Conservation (phyloP, 2,113 vertebrate genomes). For the Dolichotis patagonum region DNA sequence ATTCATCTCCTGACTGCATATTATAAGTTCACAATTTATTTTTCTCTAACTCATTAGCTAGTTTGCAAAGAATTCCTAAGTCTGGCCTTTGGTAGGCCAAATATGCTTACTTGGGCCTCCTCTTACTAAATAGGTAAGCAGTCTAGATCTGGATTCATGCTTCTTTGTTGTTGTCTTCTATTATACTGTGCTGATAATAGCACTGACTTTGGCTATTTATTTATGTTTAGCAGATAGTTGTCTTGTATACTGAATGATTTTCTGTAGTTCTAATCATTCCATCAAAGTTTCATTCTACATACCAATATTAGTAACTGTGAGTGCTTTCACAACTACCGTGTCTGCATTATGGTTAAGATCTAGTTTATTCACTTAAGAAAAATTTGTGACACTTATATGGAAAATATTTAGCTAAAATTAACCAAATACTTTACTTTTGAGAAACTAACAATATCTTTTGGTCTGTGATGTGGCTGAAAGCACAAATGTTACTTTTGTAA, state of each 20-base stretch:
- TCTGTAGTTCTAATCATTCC: neutral
- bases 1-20: neutral
- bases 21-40: neutral
- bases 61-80: neutral
- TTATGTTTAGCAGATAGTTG: neutral
- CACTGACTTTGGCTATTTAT: neutral
- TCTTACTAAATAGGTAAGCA: neutral
- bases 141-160: neutral
- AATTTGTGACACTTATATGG: neutral
- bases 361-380: neutral
- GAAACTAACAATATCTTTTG: neutral
- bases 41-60: neutral
- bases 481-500: conserved; percentile 16
- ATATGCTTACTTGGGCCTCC: neutral
- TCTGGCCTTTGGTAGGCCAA: neutral
- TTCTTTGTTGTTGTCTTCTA: conserved; percentile 26
- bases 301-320: too few relatives aligned
- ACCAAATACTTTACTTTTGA: neutral
- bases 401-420: neutral
- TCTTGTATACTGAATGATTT: neutral
- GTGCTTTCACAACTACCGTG: too few relatives aligned
- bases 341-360: neutral
- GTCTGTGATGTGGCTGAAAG: neutral
- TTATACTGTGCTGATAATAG: neutral
- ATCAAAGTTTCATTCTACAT: neutral